Conservation (phyloP, 2,888 invertebrate species). For the Caenorhabditis parvicauda region DNA sequence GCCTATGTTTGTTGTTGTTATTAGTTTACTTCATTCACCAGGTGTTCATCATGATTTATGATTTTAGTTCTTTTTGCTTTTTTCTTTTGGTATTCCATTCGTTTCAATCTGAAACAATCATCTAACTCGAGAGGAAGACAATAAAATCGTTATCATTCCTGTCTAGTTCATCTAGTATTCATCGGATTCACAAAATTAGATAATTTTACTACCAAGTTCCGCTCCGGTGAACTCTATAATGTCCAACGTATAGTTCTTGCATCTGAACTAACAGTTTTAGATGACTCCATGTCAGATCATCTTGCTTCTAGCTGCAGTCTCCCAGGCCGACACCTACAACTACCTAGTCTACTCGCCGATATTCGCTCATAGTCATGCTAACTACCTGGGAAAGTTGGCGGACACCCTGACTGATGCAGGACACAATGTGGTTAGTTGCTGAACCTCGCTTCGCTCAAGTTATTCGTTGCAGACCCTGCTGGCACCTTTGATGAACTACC, state of each 20-base stretch:
- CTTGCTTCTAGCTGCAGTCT: not conserved
- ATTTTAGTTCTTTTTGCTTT: too few species aligned
- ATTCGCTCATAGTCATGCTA: conserved; percentile 33
- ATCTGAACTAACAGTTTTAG: conserved; percentile 5
- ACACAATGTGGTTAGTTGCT: conserved; percentile 28
- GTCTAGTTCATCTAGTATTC: too few species aligned
- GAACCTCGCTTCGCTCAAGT: not conserved
- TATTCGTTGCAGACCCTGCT: not conserved
- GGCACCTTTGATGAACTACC: not conserved
- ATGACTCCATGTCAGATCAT: conserved; percentile 6
- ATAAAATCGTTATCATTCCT: too few species aligned
- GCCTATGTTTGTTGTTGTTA: too few species aligned
- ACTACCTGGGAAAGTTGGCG: conserved; percentile 21
- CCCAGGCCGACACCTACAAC: conserved; percentile 12
- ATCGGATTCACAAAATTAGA: too few species aligned
- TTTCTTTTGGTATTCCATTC: too few species aligned
- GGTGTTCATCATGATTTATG: too few species aligned
- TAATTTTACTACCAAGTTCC: too few species aligned
- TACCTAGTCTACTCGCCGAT: conserved; percentile 31
- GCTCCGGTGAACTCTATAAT: not conserved
- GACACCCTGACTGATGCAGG: conserved; percentile 31
- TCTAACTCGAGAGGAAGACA: too few species aligned
- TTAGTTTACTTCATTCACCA: too few species aligned
- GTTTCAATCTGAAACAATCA: too few species aligned
- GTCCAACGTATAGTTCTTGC: not conserved